Evolutionary conservation across 1,140 invertebrate genomes (phyloP).

Genomic region (Drosophila nasuta): DNA sequence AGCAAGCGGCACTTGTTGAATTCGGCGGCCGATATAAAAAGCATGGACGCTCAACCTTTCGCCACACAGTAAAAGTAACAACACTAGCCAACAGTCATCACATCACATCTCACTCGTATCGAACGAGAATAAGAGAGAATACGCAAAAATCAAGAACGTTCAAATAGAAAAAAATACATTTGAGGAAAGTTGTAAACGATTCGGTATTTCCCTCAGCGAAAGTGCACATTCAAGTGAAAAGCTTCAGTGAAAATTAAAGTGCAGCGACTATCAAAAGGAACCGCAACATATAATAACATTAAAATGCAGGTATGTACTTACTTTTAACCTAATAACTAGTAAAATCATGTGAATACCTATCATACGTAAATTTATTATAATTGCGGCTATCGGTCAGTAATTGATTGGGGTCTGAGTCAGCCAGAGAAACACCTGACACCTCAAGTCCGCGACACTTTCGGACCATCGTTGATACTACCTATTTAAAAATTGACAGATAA

Average conservation of each 20-base stretch:
- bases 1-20: conserved; percentile 61
- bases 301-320: conserved; percentile 22
- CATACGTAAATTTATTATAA: conserved; percentile 3
- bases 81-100: conserved; percentile 56
- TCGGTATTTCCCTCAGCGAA: neutral
- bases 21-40: conserved; percentile 76
- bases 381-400: conserved; percentile 16
- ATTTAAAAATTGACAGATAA: conserved; percentile 20
- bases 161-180: neutral
- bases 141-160: neutral
- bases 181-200: neutral
- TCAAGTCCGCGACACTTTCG: conserved; percentile 23
- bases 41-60: conserved; percentile 75
- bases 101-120: conserved; percentile 58
- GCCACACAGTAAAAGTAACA: conserved; percentile 64
- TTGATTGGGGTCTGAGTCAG: conserved; percentile 14
- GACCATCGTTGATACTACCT: conserved; percentile 18
- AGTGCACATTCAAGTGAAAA: conserved; percentile 18
- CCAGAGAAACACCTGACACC: conserved; percentile 45
- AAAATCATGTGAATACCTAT: neutral
- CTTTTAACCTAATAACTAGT: neutral
- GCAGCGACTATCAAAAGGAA: neutral
- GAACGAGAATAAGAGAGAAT: conserved; percentile 24
- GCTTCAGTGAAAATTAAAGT: conserved; percentile 1
- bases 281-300: neutral